A percentile compares a stretch with the other conserved stretches of the same genome.
Conservation (phyloP, 2,888 invertebrate genomes). For the Caenorhabditis panamensis region DNA sequence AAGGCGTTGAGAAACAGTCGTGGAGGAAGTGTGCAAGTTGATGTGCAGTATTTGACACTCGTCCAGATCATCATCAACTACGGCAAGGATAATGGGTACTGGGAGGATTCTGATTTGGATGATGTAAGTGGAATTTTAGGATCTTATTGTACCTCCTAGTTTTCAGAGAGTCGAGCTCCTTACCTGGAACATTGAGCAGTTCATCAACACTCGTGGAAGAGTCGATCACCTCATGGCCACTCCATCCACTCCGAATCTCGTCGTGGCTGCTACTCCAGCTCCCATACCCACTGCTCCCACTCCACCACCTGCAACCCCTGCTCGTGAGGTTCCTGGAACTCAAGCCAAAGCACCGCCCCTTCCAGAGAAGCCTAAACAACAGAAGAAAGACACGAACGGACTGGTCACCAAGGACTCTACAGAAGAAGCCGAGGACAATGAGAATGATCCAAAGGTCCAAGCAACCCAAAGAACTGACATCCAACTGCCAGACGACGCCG, state of each 20-base stretch:
- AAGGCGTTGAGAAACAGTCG: slow-evolving; percentile 58
- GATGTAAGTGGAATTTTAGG: slow-evolving; percentile 37
- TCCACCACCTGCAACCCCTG: not conserved
- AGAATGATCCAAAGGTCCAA: not conserved
- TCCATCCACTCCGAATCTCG: slow-evolving; percentile 32
- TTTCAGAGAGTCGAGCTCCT: slow-evolving; percentile 56
- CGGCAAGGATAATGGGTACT: slow-evolving; percentile 59
- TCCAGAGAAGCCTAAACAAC: not conserved
- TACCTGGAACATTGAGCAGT: slow-evolving; percentile 59
- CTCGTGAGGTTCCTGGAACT: not conserved
- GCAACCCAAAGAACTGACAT: not conserved
- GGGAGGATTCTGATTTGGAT: slow-evolving; percentile 59
- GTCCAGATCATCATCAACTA: slow-evolving; percentile 52
- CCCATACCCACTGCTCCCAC: not conserved
- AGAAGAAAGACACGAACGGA: not conserved
- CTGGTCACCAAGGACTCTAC: slow-evolving; percentile 1
- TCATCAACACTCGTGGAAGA: slow-evolving; percentile 49
- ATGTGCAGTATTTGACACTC: slow-evolving; percentile 62
- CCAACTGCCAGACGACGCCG: not conserved
- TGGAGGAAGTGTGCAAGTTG: slow-evolving; percentile 60
- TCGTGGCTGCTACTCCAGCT: not conserved
- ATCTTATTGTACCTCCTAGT: not conserved
- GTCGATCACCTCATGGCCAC: slow-evolving; percentile 26
- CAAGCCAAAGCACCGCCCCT: too few relatives aligned
- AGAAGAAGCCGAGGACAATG: not conserved